These are phyloP conservation scores for Pherbina coryleti DNA, from an alignment of 2,888 invertebrate species.

Conservation along the genomic window DNA sequence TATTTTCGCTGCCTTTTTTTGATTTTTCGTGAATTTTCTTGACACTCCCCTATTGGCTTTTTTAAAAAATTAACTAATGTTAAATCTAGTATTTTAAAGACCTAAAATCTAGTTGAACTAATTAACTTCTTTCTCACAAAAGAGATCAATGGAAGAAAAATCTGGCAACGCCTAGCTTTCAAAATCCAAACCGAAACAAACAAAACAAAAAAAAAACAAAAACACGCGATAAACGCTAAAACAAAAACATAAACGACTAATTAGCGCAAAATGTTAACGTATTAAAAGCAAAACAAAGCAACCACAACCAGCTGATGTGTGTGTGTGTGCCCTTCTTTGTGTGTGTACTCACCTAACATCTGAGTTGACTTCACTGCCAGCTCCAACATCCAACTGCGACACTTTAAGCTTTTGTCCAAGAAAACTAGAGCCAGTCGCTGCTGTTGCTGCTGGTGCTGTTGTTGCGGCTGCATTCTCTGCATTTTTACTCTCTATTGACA, in stretches of 20 bases:
- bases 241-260: neutral
- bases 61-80: too few relatives aligned
- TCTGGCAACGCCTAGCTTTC: neutral
- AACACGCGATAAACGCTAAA: too few relatives aligned
- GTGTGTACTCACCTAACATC: constrained; percentile 63
- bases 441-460: constrained; percentile 54
- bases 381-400: constrained; percentile 58
- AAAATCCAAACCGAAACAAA: neutral
- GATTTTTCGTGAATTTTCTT: too few relatives aligned
- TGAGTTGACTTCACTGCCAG: constrained; percentile 59
- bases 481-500: constrained; percentile 10
- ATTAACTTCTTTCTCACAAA: too few relatives aligned
- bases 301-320: too few relatives aligned
- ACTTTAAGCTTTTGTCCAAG: constrained; percentile 67
- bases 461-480: neutral
- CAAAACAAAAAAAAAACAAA: too few relatives aligned
- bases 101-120: too few relatives aligned
- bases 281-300: neutral
- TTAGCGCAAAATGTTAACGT: neutral
- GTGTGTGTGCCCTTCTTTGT: neutral
- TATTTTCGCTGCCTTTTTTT: too few relatives aligned
- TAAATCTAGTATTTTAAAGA: too few relatives aligned
- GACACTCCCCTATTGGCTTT: too few relatives aligned
- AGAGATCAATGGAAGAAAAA: neutral
- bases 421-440: constrained; percentile 62